These are phyloP conservation scores for Triplophysa yarkandensis DNA, from an alignment of 2,797 vertebrate genomes.

Conservation along the genomic window DNA sequence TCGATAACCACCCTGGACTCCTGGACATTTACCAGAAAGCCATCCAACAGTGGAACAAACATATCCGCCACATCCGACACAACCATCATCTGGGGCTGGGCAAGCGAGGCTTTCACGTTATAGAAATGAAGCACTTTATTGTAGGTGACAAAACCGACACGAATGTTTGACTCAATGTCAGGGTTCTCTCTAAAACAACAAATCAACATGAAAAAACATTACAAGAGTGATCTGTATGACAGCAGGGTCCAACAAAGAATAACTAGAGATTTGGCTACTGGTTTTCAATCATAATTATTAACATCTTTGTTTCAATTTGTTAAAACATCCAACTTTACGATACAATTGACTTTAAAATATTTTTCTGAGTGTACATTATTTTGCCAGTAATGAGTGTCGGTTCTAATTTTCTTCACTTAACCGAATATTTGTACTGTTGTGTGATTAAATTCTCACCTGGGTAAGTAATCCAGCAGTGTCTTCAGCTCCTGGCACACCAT, in stretches of 20 bases:
- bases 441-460: conserved; percentile 77
- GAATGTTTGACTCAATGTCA: conserved; percentile 85
- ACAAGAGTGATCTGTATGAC: background rate
- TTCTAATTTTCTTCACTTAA: background rate
- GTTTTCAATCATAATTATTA: background rate
- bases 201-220: background rate
- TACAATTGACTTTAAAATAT: too few relatives aligned
- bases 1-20: conserved; percentile 93
- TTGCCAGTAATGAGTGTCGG: background rate
- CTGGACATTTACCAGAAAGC: conserved; percentile 91
- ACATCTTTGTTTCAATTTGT: too few relatives aligned
- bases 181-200: conserved; percentile 82
- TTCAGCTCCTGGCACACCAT: conserved; percentile 96
- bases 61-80: conserved; percentile 96
- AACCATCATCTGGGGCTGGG: conserved; percentile 98
- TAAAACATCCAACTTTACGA: too few relatives aligned
- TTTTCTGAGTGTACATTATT: too few relatives aligned
- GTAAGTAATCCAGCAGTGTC: conserved; percentile 89
- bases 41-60: conserved; percentile 97
- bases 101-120: conserved; percentile 93
- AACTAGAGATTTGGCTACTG: background rate
- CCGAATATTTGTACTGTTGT: too few relatives aligned
- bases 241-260: too few relatives aligned
- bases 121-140: conserved; percentile 99
- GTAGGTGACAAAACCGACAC: conserved; percentile 97